These are phyloP conservation scores for Ceriagrion tenellum DNA, from an alignment of 2,888 invertebrate genomes.

Conservation along the genomic window DNA sequence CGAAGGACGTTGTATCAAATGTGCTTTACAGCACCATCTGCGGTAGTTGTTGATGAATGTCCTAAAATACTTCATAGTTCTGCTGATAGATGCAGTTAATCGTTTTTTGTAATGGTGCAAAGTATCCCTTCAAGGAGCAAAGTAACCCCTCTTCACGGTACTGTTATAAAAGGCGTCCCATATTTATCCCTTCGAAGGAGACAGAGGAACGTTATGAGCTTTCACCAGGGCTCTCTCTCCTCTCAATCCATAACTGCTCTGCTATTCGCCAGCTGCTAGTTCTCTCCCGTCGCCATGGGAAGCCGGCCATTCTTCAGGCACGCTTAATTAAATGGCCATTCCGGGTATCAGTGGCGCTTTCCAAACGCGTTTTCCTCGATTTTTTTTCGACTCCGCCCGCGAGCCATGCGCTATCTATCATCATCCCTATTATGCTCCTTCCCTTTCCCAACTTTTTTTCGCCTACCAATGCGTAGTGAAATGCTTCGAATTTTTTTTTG, in stretches of 20 bases:
- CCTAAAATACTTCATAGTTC: too few species aligned
- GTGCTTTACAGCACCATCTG: too few species aligned
- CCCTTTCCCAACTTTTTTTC: neutral
- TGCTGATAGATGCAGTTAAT: too few species aligned
- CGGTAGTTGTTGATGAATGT: too few species aligned
- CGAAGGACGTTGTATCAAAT: too few species aligned
- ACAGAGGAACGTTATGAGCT: neutral
- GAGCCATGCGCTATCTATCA: neutral
- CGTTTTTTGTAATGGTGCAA: too few species aligned
- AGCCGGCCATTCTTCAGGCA: neutral
- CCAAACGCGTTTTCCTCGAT: neutral
- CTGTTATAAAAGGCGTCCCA: neutral
- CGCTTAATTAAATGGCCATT: constrained; percentile 2
- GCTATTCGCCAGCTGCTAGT: neutral
- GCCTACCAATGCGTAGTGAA: neutral
- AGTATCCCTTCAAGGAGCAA: too few species aligned
- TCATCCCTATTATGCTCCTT: neutral
- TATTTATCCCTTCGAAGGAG: neutral
- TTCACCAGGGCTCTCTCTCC: neutral
- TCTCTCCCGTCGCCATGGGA: neutral
- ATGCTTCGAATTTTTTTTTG: neutral
- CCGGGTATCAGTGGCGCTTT: neutral
- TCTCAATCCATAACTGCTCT: neutral
- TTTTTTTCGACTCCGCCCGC: neutral
- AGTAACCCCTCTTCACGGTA: neutral